These are phyloP conservation scores for Tinea semifulvella DNA, from an alignment of 2,888 invertebrate species.

Conservation along the genomic window DNA sequence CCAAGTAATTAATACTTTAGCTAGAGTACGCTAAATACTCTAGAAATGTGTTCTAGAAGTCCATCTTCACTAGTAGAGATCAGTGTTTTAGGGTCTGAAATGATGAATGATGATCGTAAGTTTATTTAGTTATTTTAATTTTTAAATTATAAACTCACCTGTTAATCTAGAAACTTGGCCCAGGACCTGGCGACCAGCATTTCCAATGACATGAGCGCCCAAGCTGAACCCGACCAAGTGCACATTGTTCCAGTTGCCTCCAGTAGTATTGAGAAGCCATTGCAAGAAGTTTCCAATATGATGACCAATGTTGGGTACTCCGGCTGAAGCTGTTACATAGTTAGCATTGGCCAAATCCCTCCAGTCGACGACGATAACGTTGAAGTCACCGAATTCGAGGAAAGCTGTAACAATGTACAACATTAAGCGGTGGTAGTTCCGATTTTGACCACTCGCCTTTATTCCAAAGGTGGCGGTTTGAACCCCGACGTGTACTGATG, in stretches of 20 bases:
- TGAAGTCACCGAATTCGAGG: slow-evolving; percentile 34
- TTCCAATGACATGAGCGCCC: slow-evolving; percentile 53
- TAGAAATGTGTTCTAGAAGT: too few relatives aligned
- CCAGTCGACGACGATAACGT: slow-evolving; percentile 55
- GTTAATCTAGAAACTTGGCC: slow-evolving; percentile 32
- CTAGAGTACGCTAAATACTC: too few relatives aligned
- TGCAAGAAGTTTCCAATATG: slow-evolving; percentile 44
- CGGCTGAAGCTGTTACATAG: slow-evolving; percentile 35
- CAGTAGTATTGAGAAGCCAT: slow-evolving; percentile 40
- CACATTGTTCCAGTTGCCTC: slow-evolving; percentile 43
- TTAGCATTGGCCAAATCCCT: slow-evolving; percentile 26
- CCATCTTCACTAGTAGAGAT: too few relatives aligned
- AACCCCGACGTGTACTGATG: too few relatives aligned
- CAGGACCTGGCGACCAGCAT: slow-evolving; percentile 34
- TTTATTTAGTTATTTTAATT: neutral
- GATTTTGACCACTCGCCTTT: too few relatives aligned
- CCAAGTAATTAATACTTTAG: neutral
- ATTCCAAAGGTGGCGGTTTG: too few relatives aligned
- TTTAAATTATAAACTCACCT: slow-evolving; percentile 25
- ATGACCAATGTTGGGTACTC: slow-evolving; percentile 39
- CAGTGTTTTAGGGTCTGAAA: too few relatives aligned
- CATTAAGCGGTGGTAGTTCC: too few relatives aligned
- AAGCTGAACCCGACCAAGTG: slow-evolving; percentile 57
- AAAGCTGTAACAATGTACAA: slow-evolving; percentile 24
- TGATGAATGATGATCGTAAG: too few relatives aligned